A percentile compares a stretch with the other conserved stretches of the same genome.
Evolutionary conservation across 2,113 vertebrate genomes (phyloP).

Genomic region (Redunca redunca): DNA sequence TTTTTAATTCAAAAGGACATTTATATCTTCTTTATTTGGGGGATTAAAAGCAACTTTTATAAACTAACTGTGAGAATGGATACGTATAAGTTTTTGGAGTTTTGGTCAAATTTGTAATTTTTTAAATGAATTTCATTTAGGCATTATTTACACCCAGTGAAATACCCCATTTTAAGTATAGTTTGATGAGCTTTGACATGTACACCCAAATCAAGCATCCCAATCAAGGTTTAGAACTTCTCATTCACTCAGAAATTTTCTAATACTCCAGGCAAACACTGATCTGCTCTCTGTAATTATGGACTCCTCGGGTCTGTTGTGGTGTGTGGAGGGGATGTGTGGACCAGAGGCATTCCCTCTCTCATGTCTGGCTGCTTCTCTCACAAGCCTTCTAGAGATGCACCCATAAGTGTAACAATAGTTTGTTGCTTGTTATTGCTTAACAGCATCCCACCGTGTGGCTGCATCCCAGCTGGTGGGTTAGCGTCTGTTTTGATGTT

Average conservation of each 20-base stretch:
- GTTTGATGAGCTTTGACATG: not conserved
- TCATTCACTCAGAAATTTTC: not conserved
- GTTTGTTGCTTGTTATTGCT: not conserved
- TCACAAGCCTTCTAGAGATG: not conserved
- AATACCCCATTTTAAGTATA: not conserved
- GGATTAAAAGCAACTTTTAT: not conserved
- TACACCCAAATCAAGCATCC: not conserved
- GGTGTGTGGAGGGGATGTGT: accelerated
- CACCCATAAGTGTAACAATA: not conserved
- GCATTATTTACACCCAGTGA: not conserved
- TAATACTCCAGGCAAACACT: not conserved
- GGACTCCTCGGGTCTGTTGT: not conserved
- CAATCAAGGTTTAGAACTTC: not conserved
- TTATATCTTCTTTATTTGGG: not conserved
- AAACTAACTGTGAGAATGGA: not conserved
- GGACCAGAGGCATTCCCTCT: not conserved
- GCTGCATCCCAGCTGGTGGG: not conserved
- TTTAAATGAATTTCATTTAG: not conserved
- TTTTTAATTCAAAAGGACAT: not conserved
- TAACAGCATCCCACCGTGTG: not conserved
- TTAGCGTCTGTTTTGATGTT: not conserved
- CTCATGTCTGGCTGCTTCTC: not conserved
- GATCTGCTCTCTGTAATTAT: not conserved
- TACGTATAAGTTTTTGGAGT: not conserved
- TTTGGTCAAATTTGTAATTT: not conserved